phyloP scores from a whole-genome alignment of 2,113 vertebrate genomes.

The Elanoides forficatus region DNA sequence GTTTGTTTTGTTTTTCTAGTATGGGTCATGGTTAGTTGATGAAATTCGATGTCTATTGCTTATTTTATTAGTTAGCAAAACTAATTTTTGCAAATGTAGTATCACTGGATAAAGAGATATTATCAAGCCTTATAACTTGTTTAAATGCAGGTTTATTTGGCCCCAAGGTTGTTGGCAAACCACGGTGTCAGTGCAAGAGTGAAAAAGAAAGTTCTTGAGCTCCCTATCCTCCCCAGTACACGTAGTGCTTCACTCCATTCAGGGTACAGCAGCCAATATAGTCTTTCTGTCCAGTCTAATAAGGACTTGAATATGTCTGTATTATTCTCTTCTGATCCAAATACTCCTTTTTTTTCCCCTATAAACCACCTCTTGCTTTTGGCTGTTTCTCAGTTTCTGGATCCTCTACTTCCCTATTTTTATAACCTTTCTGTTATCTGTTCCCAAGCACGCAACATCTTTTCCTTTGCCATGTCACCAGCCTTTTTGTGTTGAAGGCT shows the following conservation, averaged over 20 bases:
- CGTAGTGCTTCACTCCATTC: not conserved
- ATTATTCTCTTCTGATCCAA: not conserved
- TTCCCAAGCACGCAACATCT: not conserved
- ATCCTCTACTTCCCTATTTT: not conserved
- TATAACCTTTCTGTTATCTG: not conserved
- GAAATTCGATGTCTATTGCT: not conserved
- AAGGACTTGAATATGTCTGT: not conserved
- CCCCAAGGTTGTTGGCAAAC: not conserved
- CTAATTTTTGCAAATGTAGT: not conserved
- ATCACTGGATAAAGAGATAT: not conserved
- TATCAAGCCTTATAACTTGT: not conserved
- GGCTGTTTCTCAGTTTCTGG: not conserved
- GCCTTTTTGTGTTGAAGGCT: not conserved
- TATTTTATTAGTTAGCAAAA: not conserved
- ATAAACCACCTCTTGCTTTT: not conserved
- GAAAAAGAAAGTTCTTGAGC: not conserved
- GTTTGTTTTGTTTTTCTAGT: rapidly evolving
- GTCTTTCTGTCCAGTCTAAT: not conserved
- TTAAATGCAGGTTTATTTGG: not conserved
- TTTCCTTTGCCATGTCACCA: not conserved
- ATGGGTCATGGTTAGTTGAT: not conserved
- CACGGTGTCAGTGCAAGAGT: not conserved
- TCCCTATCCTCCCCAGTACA: not conserved
- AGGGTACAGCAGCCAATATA: not conserved
- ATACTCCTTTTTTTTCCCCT: not conserved